phyloP scores from a whole-genome alignment of 2,113 vertebrate genomes.

The Muscicapa adusta region DNA sequence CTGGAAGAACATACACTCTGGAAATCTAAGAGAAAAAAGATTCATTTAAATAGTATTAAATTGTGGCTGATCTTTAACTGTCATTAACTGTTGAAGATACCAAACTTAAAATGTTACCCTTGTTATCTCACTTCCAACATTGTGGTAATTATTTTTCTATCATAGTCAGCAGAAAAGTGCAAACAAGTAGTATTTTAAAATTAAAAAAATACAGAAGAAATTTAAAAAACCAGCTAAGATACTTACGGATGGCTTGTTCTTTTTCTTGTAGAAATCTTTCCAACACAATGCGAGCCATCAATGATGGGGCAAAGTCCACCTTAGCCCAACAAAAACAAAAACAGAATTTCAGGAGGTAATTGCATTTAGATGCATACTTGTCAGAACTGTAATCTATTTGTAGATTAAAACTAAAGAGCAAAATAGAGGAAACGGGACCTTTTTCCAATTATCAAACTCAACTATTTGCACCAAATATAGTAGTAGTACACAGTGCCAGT shows the following conservation, averaged over 20 bases:
- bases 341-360: slow-evolving; percentile 28
- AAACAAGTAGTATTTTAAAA: neutral
- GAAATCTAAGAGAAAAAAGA: slow-evolving; percentile 64
- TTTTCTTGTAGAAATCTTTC: slow-evolving; percentile 87
- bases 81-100: slow-evolving; percentile 75
- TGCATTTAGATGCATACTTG: neutral
- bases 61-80: slow-evolving; percentile 81
- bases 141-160: slow-evolving; percentile 60
- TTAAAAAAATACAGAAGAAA: neutral
- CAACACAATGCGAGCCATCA: slow-evolving; percentile 91
- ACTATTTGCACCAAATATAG: neutral
- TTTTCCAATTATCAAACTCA: neutral
- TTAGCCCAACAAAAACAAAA: slow-evolving; percentile 66
- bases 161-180: neutral
- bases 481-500: neutral
- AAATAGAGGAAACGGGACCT: neutral
- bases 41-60: slow-evolving; percentile 74
- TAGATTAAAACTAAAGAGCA: slow-evolving; percentile 40
- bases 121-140: slow-evolving; percentile 70
- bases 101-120: slow-evolving; percentile 74
- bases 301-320: slow-evolving; percentile 91
- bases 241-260: slow-evolving; percentile 84
- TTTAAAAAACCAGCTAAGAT: neutral
- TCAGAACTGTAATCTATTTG: slow-evolving; percentile 32
- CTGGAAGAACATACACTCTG: slow-evolving; percentile 37